Percentiles rank a stretch among this genome's conserved stretches.
Conservation (phyloP, 2,113 vertebrate genomes). For the Callopanchax toddi region DNA sequence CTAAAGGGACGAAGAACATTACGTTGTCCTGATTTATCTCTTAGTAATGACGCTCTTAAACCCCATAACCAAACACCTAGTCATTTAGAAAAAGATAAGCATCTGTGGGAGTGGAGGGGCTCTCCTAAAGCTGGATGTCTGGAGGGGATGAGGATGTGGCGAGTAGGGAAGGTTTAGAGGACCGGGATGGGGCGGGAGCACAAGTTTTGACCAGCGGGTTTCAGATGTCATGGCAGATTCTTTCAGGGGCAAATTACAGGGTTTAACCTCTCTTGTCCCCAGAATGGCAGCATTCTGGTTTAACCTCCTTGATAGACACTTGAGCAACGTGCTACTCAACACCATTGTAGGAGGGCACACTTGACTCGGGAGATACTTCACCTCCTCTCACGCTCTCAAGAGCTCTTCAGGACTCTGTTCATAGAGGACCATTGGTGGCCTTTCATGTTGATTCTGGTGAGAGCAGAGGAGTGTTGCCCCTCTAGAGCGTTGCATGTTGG, state of each 20-base stretch:
- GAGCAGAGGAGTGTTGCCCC: slow-evolving; percentile 54
- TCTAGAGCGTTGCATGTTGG: slow-evolving; percentile 71
- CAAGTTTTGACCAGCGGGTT: slow-evolving; percentile 70
- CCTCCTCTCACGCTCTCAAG: slow-evolving; percentile 61
- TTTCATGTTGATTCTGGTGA: slow-evolving; percentile 44
- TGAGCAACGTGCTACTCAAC: slow-evolving; percentile 49
- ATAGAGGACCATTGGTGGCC: slow-evolving; percentile 47
- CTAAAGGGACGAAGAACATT: slow-evolving; percentile 40
- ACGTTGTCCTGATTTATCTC: slow-evolving; percentile 56
- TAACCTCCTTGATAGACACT: slow-evolving; percentile 66
- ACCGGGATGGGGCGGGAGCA: slow-evolving; percentile 37
- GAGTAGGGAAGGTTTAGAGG: slow-evolving; percentile 50
- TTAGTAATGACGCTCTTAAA: slow-evolving; percentile 67
- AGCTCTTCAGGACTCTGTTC: slow-evolving; percentile 70
- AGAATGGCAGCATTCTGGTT: slow-evolving; percentile 60
- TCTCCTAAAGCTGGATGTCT: slow-evolving; percentile 70
- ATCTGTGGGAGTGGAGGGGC: slow-evolving; percentile 71
- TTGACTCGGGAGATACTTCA: slow-evolving; percentile 69
- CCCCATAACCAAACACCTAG: slow-evolving; percentile 69
- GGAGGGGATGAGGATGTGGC: slow-evolving; percentile 68
- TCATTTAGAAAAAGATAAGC: slow-evolving; percentile 78
- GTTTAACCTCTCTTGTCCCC: slow-evolving; percentile 66
- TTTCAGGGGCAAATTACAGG: slow-evolving; percentile 78
- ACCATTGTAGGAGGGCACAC: slow-evolving; percentile 56
- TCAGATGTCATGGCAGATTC: slow-evolving; percentile 76